phyloP scores from a whole-genome alignment of 2,113 vertebrate species.

The Anguilla rostrata region DNA sequence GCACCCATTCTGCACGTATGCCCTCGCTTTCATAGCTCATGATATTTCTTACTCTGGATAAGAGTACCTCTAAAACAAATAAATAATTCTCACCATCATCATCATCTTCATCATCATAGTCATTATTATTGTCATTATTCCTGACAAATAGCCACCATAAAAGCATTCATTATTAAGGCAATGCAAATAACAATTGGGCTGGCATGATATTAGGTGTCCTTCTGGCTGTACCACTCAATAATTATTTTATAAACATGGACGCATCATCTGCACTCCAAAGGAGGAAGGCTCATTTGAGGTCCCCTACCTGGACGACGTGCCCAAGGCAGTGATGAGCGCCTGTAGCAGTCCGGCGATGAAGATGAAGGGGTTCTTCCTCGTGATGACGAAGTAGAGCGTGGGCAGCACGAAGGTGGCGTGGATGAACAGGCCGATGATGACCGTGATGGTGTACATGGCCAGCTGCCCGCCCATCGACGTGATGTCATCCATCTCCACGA shows the following conservation, averaged over 20 bases:
- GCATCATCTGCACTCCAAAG: no score
- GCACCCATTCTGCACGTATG: no score
- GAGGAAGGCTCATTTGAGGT: neutral
- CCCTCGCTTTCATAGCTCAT: no score
- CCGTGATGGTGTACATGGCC: conserved; percentile 93
- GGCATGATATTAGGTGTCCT: neutral
- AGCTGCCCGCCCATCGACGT: conserved; percentile 88
- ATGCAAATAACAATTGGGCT: neutral
- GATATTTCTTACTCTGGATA: no score
- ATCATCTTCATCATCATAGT: no score
- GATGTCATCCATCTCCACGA: conserved; percentile 97
- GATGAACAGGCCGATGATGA: conserved; percentile 85
- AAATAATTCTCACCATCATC: no score
- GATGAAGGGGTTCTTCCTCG: conserved; percentile 87
- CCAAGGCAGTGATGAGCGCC: conserved; percentile 91
- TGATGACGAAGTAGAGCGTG: conserved; percentile 88
- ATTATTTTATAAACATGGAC: neutral
- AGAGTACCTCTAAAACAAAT: no score
- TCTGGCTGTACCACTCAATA: neutral
- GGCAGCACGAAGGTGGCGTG: conserved; percentile 86
- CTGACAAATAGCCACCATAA: no score
- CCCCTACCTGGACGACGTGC: conserved; percentile 91
- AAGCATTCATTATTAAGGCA: neutral
- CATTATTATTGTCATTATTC: no score
- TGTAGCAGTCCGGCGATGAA: conserved; percentile 92